Percentiles rank a stretch among this genome's conserved stretches.
Conservation (phyloP, 2,797 vertebrate genomes). For the Acestrorhynchus altus region DNA sequence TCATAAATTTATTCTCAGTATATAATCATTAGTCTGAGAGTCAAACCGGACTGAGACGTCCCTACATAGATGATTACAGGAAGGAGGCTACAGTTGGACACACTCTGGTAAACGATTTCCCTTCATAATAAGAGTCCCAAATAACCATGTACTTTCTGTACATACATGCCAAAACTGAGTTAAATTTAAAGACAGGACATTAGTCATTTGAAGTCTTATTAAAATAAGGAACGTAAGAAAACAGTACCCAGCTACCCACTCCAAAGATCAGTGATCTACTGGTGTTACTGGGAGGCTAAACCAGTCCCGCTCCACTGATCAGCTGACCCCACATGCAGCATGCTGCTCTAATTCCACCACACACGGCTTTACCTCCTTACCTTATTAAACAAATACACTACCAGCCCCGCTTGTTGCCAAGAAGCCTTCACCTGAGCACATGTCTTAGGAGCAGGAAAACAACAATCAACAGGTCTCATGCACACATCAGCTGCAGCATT, state of each 20-base stretch:
- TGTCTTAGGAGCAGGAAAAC: conserved; percentile 59
- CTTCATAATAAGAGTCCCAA: neutral
- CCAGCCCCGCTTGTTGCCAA: conserved; percentile 89
- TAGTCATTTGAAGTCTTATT: neutral
- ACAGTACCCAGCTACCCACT: too few relatives aligned
- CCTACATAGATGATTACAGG: neutral
- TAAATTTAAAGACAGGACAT: neutral
- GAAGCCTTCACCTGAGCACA: conserved; percentile 87
- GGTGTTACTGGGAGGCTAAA: neutral
- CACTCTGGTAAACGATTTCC: neutral
- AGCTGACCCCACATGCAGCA: conserved; percentile 26
- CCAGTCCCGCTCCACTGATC: neutral
- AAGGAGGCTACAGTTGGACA: neutral
- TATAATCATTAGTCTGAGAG: too few relatives aligned
- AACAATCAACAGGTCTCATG: conserved; percentile 47
- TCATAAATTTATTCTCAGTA: too few relatives aligned
- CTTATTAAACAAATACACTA: conserved; percentile 98
- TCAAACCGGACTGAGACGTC: too few relatives aligned
- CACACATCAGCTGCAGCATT: too few relatives aligned
- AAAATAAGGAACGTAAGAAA: neutral
- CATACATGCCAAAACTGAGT: too few relatives aligned
- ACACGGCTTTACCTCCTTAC: conserved; percentile 77
- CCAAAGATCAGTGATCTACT: neutral
- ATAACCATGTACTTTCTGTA: neutral
- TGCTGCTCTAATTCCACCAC: conserved; percentile 24